Evolutionary conservation across 2,113 vertebrate species (phyloP), one percentile per base, ranked within the genome.

Genomic region (Saimiri boliviensis): DNA sequence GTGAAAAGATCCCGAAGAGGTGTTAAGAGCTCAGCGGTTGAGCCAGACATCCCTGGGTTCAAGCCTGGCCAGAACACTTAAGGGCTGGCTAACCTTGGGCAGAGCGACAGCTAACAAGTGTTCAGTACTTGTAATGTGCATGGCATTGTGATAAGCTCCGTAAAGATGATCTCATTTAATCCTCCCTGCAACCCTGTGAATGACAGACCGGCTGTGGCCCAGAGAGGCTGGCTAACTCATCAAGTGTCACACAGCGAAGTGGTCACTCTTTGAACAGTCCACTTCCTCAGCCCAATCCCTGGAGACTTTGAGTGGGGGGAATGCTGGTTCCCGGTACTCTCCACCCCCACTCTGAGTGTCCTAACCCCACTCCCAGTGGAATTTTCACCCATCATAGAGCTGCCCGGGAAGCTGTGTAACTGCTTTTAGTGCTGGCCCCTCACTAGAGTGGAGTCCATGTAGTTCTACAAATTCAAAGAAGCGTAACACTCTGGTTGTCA

Each of bases 401-500:
- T 3, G 2, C 27, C 32, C 35, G 11, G 27, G 58, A 42, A n/a
- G 6, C 10, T 2, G 5, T 3, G 25, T 2, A 11, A 68, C 35
- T 52, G 40, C n/a, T 10, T 81, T 32, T 19, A 2, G 13, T 6
- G n/a, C 88, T 68, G 47, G 21, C 21, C 6, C 40, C 7, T 42
- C 86, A 5, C 3, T 5, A 0, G 12, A 35, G 47, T 8, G 73
- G 71, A 45, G 5, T 30, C 56, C 3, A 1, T 1, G 9, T 10
- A 6, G 21, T 21, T 4, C 49, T 17, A 21, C 27, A 63, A 82
- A 37, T 30, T 40, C 42, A 73, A 30, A 30, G 35, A 35, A 56
- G 30, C 11, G 5, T 32, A 85, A 70, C 40, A 25, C 8, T 27
- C 32, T 5, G 14, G 14, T 8, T 21, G 35, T 27, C 30, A 23